These are phyloP conservation scores for Drosophila pseudotalamancana DNA, from an alignment of 2,888 invertebrate species.

Conservation along the genomic window DNA sequence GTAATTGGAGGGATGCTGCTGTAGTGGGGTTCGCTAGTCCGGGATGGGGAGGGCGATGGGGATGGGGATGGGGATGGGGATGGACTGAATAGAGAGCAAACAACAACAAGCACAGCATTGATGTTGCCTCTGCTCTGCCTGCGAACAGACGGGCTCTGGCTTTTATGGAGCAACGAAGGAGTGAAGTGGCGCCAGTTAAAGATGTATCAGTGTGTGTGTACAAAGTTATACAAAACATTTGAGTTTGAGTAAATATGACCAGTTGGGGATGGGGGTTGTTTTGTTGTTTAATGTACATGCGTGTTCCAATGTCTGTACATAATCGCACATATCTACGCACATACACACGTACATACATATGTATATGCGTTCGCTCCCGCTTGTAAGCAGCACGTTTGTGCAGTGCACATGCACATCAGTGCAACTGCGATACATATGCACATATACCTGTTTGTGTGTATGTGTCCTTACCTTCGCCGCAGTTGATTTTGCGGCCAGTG, in stretches of 20 bases:
- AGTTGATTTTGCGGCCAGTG: constrained; percentile 35
- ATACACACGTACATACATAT: not conserved
- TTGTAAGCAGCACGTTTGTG: constrained; percentile 12
- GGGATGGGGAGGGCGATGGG: not conserved
- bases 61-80: not conserved
- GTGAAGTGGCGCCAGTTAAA: constrained; percentile 74
- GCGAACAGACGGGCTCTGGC: constrained; percentile 55
- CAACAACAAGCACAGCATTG: constrained; percentile 67
- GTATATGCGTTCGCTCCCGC: constrained; percentile 19
- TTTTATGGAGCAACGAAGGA: constrained; percentile 63
- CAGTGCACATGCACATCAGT: too few relatives aligned
- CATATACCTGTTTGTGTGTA: not conserved
- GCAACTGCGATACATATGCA: not conserved
- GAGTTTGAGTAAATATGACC: constrained; percentile 62
- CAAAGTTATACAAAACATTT: constrained; percentile 73
- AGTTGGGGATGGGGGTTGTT: constrained; percentile 47
- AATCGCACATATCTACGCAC: too few relatives aligned
- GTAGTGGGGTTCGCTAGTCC: not conserved
- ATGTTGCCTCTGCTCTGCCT: constrained; percentile 46
- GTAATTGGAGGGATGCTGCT: constrained; percentile 70
- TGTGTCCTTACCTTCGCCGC: constrained; percentile 51
- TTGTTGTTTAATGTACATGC: constrained; percentile 34
- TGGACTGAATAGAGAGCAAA: constrained; percentile 53
- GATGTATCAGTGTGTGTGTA: constrained; percentile 54
- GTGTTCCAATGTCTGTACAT: constrained; percentile 18